Evolutionary conservation across 2,113 vertebrate genomes (phyloP).

Genomic region (Eonycteris spelaea): DNA sequence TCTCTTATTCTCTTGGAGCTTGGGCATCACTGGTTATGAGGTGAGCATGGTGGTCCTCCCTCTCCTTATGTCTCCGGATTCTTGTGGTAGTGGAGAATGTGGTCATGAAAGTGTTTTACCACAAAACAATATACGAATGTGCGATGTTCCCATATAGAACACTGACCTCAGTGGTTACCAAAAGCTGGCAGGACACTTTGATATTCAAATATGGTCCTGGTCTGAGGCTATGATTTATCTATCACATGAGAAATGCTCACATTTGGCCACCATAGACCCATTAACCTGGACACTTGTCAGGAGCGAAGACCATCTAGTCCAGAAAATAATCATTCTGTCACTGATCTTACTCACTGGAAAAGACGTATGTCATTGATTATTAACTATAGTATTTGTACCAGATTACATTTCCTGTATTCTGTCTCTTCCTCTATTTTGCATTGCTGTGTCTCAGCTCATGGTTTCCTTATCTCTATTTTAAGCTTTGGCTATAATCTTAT

Average conservation of each 20-base stretch:
- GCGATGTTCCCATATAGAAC: neutral
- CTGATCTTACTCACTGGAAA: neutral
- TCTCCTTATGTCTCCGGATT: neutral
- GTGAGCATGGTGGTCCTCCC: neutral
- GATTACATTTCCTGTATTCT: neutral
- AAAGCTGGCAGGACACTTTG: neutral
- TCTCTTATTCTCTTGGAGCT: neutral
- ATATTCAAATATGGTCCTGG: neutral
- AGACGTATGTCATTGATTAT: neutral
- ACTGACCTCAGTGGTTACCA: accelerated
- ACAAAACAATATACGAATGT: neutral
- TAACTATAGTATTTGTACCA: neutral
- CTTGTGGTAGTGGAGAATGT: neutral
- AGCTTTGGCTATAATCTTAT: neutral
- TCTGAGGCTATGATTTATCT: neutral
- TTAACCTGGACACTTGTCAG: neutral
- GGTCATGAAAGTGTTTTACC: neutral
- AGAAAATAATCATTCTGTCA: neutral
- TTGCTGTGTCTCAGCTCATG: neutral
- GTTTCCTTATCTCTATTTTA: neutral
- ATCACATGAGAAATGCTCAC: neutral
- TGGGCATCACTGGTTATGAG: neutral
- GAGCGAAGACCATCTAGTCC: neutral
- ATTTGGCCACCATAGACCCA: neutral
- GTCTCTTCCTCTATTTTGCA: neutral